Evolutionary conservation across 1,140 invertebrate species (phyloP), one percentile per base, ranked within the genome.

Genomic region (Harlomillsia oculata): DNA sequence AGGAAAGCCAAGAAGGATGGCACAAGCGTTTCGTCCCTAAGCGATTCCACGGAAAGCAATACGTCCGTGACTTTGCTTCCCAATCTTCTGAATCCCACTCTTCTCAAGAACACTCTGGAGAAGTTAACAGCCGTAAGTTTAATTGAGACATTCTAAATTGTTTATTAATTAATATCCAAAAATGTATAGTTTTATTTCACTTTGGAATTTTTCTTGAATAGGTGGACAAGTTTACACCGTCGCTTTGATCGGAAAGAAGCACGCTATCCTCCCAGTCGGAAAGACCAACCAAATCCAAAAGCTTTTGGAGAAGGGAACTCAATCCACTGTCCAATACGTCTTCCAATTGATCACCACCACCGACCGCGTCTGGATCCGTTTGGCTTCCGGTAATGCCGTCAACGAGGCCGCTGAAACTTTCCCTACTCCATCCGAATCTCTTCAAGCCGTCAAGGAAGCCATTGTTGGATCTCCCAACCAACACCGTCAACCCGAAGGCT

Each of bases 211-310:
- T 49, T 45, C 51, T n/a, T n/a, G n/a, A n/a, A n/a, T n/a, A 58
- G 25, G 36, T 34, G 53, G 49, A 36, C 44, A 32, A 18, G 26
- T 54, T 13, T 9, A 59, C 21, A 55, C 48, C 30, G 13, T 60
- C 23, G 64, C 53, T 30, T 20, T 62, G 25, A 20, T 65, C 5
- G 54, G 56, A 18, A 65, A 62, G 54, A 54, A 58, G 34, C n/a
- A 46, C 3, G 28, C 57, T 16, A 36, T 65, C 34, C 54, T 28
- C 13, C 18, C 61, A 1, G 34, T 60, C 25, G 28, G 40, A n/a
- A 26, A 41, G 0, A 26, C 46, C 14, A 40, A 1, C 29, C n/a
- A 13, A 21, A 21, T 60, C 20, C 32, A 54, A 16, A 45, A 50
- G 11, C 36, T 52, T 14, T 45, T 65, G 20, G 34, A 48, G 20